These are phyloP conservation scores for Oedothorax gibbosus DNA, from an alignment of 1,140 invertebrate genomes.

Conservation along the genomic window DNA sequence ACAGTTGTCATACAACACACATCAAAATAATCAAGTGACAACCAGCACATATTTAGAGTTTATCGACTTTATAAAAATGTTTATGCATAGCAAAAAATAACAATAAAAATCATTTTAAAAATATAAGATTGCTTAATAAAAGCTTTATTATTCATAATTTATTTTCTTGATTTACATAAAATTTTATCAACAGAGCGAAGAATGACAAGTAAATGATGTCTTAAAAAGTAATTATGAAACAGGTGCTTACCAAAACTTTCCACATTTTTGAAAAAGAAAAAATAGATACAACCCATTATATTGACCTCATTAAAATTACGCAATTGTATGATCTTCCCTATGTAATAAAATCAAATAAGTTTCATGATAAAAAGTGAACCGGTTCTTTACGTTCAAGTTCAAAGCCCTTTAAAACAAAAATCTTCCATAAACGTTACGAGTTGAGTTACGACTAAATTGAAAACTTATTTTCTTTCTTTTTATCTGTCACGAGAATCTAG, in stretches of 20 bases:
- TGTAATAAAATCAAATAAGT: not conserved
- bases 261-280: not conserved
- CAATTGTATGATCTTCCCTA: constrained; percentile 2
- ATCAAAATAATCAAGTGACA: too few relatives aligned
- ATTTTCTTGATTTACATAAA: not conserved
- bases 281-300: not conserved
- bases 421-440: not conserved
- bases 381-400: constrained; percentile 28
- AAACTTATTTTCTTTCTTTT: constrained; percentile 10
- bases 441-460: not conserved
- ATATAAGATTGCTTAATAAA: not conserved
- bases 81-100: not conserved
- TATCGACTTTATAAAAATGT: not conserved
- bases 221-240: constrained; percentile 6
- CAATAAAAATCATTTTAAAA: not conserved
- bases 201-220: not conserved
- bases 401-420: constrained; percentile 39
- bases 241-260: constrained; percentile 19
- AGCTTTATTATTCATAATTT: not conserved
- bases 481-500: too few relatives aligned
- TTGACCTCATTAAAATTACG: not conserved
- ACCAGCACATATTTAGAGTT: not conserved
- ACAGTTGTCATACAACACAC: too few relatives aligned
- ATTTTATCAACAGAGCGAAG: not conserved
- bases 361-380: constrained; percentile 17